phyloP scores from a whole-genome alignment of 2,797 vertebrate species.

The Sebastolobus alascanus region DNA sequence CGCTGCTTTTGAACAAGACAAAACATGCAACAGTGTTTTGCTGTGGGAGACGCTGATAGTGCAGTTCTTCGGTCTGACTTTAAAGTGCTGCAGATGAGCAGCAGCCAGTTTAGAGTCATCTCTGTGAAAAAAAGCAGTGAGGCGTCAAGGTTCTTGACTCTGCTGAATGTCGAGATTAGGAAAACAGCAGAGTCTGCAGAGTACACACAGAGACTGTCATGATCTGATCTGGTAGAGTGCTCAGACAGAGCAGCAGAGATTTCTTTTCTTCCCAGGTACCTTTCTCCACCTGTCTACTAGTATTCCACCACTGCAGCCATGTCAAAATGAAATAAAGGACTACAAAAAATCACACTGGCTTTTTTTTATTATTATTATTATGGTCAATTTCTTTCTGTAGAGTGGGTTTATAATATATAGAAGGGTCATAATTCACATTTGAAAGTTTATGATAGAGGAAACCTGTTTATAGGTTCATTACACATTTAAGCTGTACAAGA shows the following conservation, averaged over 20 bases:
- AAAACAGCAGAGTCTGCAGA: slow-evolving; percentile 69
- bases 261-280: neutral
- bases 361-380: slow-evolving; percentile 18
- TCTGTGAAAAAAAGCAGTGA: slow-evolving; percentile 50
- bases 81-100: slow-evolving; percentile 55
- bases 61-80: slow-evolving; percentile 63
- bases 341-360: slow-evolving; percentile 32
- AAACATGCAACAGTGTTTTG: slow-evolving; percentile 35
- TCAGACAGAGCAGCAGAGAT: slow-evolving; percentile 12
- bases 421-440: neutral
- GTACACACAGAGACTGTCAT: slow-evolving; percentile 30
- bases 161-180: slow-evolving; percentile 72
- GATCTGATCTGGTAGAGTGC: slow-evolving; percentile 36
- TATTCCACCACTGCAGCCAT: slow-evolving; percentile 11
- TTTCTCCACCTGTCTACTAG: slow-evolving; percentile 3
- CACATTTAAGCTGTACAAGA: neutral
- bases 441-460: neutral
- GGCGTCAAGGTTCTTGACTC: slow-evolving; percentile 77
- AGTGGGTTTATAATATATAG: neutral
- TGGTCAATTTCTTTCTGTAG: neutral
- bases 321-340: slow-evolving; percentile 61
- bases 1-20: slow-evolving; percentile 31
- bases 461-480: neutral
- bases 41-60: slow-evolving; percentile 66
- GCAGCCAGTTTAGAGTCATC: slow-evolving; percentile 58